Base-by-base conservation (phyloP, 2,797 vertebrate species). In the Gobio occitaniae region DNA sequence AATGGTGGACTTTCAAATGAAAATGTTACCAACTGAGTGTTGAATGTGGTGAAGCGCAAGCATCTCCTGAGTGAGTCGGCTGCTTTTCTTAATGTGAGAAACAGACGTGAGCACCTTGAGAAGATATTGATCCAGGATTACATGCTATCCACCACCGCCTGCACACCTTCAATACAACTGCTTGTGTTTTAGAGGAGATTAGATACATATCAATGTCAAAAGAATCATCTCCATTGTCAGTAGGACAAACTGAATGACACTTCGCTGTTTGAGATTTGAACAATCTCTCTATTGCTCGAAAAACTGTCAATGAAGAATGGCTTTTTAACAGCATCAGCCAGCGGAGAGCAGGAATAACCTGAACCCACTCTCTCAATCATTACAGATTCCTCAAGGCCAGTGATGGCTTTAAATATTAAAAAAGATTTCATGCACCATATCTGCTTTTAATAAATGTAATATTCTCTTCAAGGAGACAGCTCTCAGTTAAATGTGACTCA, bases 51-150 rank as follows among this genome's bases (percentile, higher is more conserved):
- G 89, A 89, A 63, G 61, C 17, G 36, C 89, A 88, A 80, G 21
- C 29, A 86, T 80, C 85, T 94, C 91, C 92, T 79, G 81, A 92
- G 89, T 80, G 82, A 92, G 89, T 92, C 93, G 93, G 92, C 93
- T 93, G 92, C 92, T 91, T 89, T 91, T 89, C 87, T 91, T 90
- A 90, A 89, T 89, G 85, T 61, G 80, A 89, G 88, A 87, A 87
- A 88, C 87, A 89, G 87, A 92, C 79, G 91, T 87, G n/a, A 1
- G 63, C 70, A 84, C 83, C 90, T 92, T 90, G 63, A 77, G 80
- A 63, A 84, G 86, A 78, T 87, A 87, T 83, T 88, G 78, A 87
- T 87, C 89, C 72, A 86, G 86, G 72, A 89, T 63, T 77, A 47
- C 41, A 70, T 78, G 36, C 66, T 12, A 41, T 44, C 52, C 70